Evolutionary conservation across 2,113 vertebrate species (phyloP).

Genomic region (Tonatia bakeri): DNA sequence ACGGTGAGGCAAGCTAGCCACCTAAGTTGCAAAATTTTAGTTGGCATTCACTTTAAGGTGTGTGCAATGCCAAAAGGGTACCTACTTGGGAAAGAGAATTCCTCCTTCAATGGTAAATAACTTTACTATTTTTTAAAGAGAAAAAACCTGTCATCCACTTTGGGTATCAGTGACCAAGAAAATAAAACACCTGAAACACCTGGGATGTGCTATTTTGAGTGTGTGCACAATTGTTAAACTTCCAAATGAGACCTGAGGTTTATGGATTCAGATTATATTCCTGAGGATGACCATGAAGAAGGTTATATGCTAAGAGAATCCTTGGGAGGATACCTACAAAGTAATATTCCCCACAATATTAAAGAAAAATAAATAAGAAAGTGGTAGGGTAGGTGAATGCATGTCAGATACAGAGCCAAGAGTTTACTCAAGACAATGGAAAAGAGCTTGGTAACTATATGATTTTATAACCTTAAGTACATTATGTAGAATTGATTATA

Average conservation of each 20-base stretch:
- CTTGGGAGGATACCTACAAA: neutral
- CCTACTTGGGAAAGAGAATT: neutral
- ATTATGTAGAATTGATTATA: neutral
- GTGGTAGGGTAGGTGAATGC: neutral
- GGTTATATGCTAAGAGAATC: neutral
- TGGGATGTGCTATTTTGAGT: neutral
- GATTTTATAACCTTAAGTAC: neutral
- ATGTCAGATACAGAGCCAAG: neutral
- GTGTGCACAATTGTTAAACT: neutral
- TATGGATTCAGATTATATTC: neutral
- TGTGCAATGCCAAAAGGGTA: neutral
- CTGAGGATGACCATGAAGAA: neutral
- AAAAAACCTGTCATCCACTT: neutral
- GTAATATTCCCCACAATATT: neutral
- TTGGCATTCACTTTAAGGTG: neutral
- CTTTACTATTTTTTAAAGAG: neutral
- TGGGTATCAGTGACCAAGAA: neutral
- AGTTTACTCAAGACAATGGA: neutral
- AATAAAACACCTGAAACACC: neutral
- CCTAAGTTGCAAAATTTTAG: neutral
- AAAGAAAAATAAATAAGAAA: neutral
- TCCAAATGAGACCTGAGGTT: neutral
- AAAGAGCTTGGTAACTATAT: neutral
- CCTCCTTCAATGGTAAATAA: neutral
- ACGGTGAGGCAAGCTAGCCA: neutral